Conservation (phyloP, 2,113 vertebrate genomes). For the Anoura caudifer region DNA sequence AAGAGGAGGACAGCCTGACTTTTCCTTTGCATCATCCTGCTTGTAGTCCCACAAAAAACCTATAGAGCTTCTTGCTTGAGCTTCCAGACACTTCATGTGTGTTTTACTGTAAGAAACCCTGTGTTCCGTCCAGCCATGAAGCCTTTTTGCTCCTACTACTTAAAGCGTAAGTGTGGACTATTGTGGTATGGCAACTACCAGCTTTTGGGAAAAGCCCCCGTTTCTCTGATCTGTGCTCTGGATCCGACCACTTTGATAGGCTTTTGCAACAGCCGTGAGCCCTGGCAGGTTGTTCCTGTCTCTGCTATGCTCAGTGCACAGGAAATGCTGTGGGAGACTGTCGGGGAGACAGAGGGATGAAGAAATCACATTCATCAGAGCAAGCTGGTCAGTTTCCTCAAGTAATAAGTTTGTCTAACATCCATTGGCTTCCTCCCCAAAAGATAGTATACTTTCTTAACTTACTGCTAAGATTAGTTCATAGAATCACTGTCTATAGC, state of each 20-base stretch:
- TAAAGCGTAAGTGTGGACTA: not conserved
- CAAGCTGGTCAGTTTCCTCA: not conserved
- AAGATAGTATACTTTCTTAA: not conserved
- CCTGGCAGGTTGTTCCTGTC: not conserved
- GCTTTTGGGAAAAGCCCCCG: not conserved
- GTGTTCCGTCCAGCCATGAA: not conserved
- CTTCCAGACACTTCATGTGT: not conserved
- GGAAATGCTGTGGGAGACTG: conserved; percentile 7
- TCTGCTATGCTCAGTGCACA: not conserved
- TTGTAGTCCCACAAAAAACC: not conserved
- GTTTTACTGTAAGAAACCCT: not conserved
- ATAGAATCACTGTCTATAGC: not conserved
- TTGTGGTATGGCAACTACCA: not conserved
- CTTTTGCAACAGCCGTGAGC: not conserved
- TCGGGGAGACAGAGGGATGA: not conserved
- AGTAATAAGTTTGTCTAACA: conserved; percentile 8
- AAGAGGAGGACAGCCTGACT: not conserved
- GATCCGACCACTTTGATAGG: not conserved
- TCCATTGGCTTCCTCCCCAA: conserved; percentile 39
- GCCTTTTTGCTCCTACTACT: not conserved
- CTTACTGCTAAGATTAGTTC: conserved; percentile 18
- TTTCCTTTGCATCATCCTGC: not conserved
- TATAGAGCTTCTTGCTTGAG: not conserved
- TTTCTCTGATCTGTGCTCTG: not conserved
- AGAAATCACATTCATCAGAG: not conserved